Evolutionary conservation across 2,888 invertebrate genomes (phyloP).

Genomic region (Harmothoe impar): DNA sequence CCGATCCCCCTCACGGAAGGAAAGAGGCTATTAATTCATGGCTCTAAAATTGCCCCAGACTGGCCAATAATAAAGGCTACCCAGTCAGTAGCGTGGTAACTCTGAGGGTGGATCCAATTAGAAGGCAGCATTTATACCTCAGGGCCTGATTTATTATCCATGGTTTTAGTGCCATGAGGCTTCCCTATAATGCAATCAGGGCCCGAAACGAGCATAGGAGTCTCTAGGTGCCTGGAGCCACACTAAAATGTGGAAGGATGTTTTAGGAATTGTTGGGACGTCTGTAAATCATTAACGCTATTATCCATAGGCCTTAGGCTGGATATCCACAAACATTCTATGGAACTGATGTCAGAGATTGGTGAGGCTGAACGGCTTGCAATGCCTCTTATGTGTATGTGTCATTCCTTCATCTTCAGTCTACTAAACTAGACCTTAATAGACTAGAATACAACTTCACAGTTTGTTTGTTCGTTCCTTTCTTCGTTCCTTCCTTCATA

Average conservation of each 20-base stretch:
- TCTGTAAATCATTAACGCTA: background rate
- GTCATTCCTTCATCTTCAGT: too few species aligned
- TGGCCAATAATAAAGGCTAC: too few species aligned
- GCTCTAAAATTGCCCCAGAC: too few species aligned
- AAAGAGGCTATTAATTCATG: too few species aligned
- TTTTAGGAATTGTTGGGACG: background rate
- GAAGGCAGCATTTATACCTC: conserved; percentile 24
- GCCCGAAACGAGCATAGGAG: conserved; percentile 1
- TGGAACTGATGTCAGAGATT: too few species aligned
- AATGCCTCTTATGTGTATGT: background rate
- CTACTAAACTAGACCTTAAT: too few species aligned
- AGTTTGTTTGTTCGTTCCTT: too few species aligned
- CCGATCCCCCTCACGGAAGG: too few species aligned
- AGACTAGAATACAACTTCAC: too few species aligned
- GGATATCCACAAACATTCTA: background rate
- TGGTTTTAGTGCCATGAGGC: background rate
- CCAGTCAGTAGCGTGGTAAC: background rate
- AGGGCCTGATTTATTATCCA: conserved; percentile 19
- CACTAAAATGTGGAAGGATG: background rate
- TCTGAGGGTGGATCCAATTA: background rate
- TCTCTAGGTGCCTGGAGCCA: background rate
- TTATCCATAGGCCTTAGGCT: background rate
- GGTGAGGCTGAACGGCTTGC: too few species aligned
- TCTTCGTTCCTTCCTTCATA: too few species aligned
- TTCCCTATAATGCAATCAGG: conserved; percentile 21